Evolutionary conservation across 2,888 invertebrate species (phyloP).

Genomic region (Urechis unicinctus): DNA sequence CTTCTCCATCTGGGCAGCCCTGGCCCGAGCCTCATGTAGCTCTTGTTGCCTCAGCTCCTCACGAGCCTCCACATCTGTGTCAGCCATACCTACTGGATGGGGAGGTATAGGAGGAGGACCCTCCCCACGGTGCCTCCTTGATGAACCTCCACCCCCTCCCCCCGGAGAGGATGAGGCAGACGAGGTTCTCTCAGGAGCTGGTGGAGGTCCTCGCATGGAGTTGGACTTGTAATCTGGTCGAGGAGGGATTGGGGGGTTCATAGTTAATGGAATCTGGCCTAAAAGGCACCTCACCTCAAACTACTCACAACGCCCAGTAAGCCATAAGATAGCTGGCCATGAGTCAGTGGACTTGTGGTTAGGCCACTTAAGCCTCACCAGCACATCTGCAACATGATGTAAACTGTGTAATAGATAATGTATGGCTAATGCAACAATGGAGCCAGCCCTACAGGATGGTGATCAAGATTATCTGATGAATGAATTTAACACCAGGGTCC

Average conservation of each 20-base stretch:
- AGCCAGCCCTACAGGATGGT: no score
- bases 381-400: no score
- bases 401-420: no score
- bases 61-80: slow-evolving; percentile 14
- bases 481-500: no score
- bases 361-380: no score
- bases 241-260: background rate
- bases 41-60: slow-evolving; percentile 54
- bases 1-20: slow-evolving; percentile 98
- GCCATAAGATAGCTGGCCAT: no score
- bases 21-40: slow-evolving; percentile 85
- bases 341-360: no score
- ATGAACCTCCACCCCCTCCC: background rate
- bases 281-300: no score
- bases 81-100: slow-evolving; percentile 2
- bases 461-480: no score
- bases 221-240: background rate
- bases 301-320: no score
- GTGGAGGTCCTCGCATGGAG: background rate
- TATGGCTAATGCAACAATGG: no score
- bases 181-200: background rate
- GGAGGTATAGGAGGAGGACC: background rate
- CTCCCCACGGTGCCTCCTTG: background rate
- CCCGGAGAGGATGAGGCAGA: background rate
- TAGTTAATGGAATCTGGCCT: no score